phyloP scores from a whole-genome alignment of 1,140 invertebrate species.

The Venturia canescens region DNA sequence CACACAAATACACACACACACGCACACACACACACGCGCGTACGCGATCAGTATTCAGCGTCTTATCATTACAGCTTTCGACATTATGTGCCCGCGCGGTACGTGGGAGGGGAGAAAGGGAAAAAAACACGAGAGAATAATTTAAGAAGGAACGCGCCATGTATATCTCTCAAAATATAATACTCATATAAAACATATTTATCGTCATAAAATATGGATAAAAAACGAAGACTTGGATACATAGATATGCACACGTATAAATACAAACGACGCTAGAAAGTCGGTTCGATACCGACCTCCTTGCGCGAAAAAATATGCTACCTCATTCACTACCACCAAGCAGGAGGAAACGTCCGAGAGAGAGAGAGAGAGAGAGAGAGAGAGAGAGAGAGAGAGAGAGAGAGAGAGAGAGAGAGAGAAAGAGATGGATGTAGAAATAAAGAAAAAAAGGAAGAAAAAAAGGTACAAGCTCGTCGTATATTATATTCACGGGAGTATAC shows the following conservation, averaged over 20 bases:
- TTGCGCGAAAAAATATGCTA: slow-evolving; percentile 72
- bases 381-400: slow-evolving; percentile 32
- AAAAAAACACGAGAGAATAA: not conserved
- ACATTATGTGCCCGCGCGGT: slow-evolving; percentile 1
- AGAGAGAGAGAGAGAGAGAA: not conserved
- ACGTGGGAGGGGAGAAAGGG: not conserved
- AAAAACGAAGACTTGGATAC: not conserved
- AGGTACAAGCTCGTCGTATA: slow-evolving; percentile 20
- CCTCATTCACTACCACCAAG: slow-evolving; percentile 64
- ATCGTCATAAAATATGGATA: slow-evolving; percentile 8
- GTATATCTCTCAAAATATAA: slow-evolving; percentile 3
- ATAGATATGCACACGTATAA: not conserved
- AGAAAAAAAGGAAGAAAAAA: not conserved
- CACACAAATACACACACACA: not conserved
- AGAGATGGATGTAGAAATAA: slow-evolving; percentile 24
- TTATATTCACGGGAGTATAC: slow-evolving; percentile 7
- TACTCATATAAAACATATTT: slow-evolving; percentile 12
- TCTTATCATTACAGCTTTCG: slow-evolving; percentile 18
- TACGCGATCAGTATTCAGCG: not conserved
- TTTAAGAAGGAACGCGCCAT: not conserved
- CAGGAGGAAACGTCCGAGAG: slow-evolving; percentile 19
- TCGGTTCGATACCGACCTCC: slow-evolving; percentile 73
- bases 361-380: slow-evolving; percentile 20
- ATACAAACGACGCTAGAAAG: slow-evolving; percentile 63
- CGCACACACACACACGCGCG: too few relatives aligned